These are phyloP conservation scores for Spilogale gracilis DNA, from an alignment of 2,113 vertebrate species.

Conservation along the genomic window DNA sequence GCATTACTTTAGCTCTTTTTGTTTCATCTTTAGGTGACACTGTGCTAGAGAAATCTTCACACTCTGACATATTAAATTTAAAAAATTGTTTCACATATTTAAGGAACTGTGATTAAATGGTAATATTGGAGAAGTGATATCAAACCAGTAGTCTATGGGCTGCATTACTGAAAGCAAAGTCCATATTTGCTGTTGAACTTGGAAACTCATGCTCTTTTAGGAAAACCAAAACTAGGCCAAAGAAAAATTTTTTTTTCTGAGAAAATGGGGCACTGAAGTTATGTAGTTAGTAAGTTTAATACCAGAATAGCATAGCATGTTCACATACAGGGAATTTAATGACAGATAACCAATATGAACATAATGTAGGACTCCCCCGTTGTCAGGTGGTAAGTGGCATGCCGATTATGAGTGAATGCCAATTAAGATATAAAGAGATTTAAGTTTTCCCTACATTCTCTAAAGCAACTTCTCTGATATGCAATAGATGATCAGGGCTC, in stretches of 20 bases:
- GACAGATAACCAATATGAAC: background rate
- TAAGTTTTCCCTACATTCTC: background rate
- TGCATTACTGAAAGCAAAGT: conserved; percentile 24
- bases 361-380: background rate
- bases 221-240: conserved; percentile 16
- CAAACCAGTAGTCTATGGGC: conserved; percentile 15
- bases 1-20: conserved; percentile 15
- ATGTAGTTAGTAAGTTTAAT: conserved; percentile 21
- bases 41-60: conserved; percentile 26
- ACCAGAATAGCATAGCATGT: background rate
- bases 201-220: background rate
- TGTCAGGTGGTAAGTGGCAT: background rate
- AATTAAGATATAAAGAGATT: background rate
- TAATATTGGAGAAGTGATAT: conserved; percentile 9
- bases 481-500: conserved; percentile 28
- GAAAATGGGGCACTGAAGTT: background rate
- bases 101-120: conserved; percentile 46
- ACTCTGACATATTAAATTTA: conserved; percentile 25
- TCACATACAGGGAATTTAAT: conserved; percentile 11
- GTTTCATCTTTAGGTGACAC: conserved; percentile 40
- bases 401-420: background rate
- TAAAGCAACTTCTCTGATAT: conserved; percentile 38
- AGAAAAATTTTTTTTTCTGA: background rate
- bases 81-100: conserved; percentile 33
- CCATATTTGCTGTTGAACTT: background rate